Evolutionary conservation across 1,140 invertebrate species (phyloP).

Genomic region (Pseudomyrmex pallidus): DNA sequence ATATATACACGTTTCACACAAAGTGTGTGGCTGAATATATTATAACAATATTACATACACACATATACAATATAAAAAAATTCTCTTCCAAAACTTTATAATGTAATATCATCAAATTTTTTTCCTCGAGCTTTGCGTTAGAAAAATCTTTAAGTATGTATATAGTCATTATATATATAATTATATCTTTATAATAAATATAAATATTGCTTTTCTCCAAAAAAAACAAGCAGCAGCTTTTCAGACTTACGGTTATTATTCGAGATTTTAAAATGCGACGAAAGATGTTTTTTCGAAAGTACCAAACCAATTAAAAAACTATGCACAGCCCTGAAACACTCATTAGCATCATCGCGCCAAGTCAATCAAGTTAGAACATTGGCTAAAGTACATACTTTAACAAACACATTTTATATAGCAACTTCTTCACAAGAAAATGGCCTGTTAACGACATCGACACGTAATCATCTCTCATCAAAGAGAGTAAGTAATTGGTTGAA

Average conservation of each 20-base stretch:
- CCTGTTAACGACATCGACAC: constrained; percentile 17
- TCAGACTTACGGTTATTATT: constrained; percentile 64
- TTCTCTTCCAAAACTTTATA: not conserved
- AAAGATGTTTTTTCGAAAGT: not conserved
- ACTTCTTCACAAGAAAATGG: not conserved
- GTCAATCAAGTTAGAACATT: too few species aligned
- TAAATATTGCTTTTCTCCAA: constrained; percentile 12
- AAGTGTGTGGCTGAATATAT: too few species aligned
- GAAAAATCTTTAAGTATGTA: not conserved
- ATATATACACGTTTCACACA: too few species aligned
- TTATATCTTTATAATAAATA: constrained; percentile 25
- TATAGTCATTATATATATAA: constrained; percentile 17
- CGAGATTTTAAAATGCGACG: constrained; percentile 63
- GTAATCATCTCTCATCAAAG: not conserved
- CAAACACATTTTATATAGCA: not conserved
- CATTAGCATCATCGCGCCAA: not conserved
- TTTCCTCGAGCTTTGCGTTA: too few species aligned
- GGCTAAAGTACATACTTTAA: not conserved
- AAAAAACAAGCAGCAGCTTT: constrained; percentile 58
- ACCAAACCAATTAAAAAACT: constrained; percentile 30
- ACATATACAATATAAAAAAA: constrained; percentile 36
- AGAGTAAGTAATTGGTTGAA: constrained; percentile 28
- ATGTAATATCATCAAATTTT: not conserved
- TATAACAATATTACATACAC: not conserved
- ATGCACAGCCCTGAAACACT: constrained; percentile 52